These are phyloP conservation scores for Drosophila koepferae DNA, from an alignment of 2,888 invertebrate genomes.

Conservation along the genomic window DNA sequence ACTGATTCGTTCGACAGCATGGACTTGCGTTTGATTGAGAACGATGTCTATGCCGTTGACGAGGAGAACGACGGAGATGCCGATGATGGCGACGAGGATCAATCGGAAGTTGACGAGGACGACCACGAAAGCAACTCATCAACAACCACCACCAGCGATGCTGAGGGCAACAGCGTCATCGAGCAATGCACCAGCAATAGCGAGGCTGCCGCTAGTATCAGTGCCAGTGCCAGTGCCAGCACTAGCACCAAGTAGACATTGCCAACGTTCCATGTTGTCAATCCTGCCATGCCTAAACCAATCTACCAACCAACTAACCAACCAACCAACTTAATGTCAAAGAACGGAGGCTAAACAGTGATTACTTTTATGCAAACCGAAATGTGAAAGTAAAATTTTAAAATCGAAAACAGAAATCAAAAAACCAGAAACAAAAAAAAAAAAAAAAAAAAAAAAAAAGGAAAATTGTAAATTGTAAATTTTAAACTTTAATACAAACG, in stretches of 20 bases:
- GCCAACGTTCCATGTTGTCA: constrained; percentile 34
- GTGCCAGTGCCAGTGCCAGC: constrained; percentile 43
- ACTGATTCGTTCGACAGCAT: constrained; percentile 72
- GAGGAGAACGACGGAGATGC: constrained; percentile 59
- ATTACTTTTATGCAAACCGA: constrained; percentile 67
- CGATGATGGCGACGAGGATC: constrained; percentile 64
- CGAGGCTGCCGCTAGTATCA: constrained; percentile 61
- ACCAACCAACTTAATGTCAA: constrained; percentile 73
- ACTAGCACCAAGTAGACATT: constrained; percentile 52
- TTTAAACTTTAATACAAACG: constrained; percentile 48
- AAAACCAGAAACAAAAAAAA: constrained; percentile 9
- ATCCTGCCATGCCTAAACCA: constrained; percentile 56
- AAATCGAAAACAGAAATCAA: constrained; percentile 30
- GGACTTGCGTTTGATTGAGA: constrained; percentile 68
- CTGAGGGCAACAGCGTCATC: constrained; percentile 81
- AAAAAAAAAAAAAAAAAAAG: constrained; percentile 22
- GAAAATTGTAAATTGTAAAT: constrained; percentile 27
- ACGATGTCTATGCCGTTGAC: constrained; percentile 64
- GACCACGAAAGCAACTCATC: constrained; percentile 62
- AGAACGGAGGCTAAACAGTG: constrained; percentile 79
- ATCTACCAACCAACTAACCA: constrained; percentile 41
- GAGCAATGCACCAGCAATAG: constrained; percentile 76
- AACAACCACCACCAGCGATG: constrained; percentile 74
- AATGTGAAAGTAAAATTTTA: constrained; percentile 37
- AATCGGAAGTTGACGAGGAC: constrained; percentile 55